Conservation (phyloP, 30 jellyfish, hydroid and myxozoan genomes). For the Turritopsis rubra region DNA sequence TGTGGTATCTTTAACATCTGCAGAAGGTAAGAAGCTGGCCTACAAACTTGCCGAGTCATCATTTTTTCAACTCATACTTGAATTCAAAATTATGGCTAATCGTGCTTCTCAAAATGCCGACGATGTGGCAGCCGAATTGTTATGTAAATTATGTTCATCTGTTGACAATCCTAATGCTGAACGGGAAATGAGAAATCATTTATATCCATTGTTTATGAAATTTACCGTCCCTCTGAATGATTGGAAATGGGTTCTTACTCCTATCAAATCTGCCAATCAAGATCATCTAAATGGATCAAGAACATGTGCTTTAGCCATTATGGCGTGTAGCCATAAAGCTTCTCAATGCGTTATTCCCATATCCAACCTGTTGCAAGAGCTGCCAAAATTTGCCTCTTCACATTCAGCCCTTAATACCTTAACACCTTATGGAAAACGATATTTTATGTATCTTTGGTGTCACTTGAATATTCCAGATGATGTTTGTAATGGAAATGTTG, state of each 20-base stretch:
- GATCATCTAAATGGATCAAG: not conserved
- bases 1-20: constrained; percentile 22
- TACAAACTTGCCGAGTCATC: constrained; percentile 57
- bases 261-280: constrained; percentile 1
- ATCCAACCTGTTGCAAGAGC: not conserved
- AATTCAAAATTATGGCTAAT: constrained; percentile 25
- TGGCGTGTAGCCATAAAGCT: constrained; percentile 27
- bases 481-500: not conserved
- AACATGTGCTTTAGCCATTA: not conserved
- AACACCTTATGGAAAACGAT: constrained; percentile 34
- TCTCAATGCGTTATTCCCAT: constrained; percentile 6
- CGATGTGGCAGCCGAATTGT: constrained; percentile 16
- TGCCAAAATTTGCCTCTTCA: constrained; percentile 1
- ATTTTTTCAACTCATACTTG: constrained; percentile 46
- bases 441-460: constrained; percentile 59
- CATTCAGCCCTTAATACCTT: not conserved
- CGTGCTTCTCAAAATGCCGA: not conserved
- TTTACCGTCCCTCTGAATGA: constrained; percentile 44
- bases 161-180: constrained; percentile 31
- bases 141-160: constrained; percentile 25
- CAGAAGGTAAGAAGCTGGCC: constrained; percentile 34
- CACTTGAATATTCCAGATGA: constrained; percentile 10
- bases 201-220: constrained; percentile 13
- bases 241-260: constrained; percentile 49
- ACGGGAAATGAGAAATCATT: not conserved